Base-by-base conservation (phyloP, 2,888 invertebrate genomes). In the Panzeria rudis region DNA sequence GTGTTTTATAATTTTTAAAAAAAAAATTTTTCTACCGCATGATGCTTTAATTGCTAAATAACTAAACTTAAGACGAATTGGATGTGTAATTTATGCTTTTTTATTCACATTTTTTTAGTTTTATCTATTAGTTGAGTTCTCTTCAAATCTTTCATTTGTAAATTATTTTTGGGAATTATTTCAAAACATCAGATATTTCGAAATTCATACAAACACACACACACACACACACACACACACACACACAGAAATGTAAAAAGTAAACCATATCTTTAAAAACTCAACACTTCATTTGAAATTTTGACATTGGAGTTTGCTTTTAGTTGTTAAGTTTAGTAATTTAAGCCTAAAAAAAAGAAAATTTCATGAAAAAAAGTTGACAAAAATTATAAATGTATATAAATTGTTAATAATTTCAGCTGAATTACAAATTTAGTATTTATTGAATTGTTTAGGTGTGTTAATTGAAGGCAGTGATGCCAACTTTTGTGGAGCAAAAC, bases 181-280 rank as follows among this genome's bases (percentile, higher is more conserved):
- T 84, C 54, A 61, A 71, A 81, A 75, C 61, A 64, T 64, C 62
- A 35, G 32, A 64, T 54, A 72, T 73, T 73, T 86, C 85, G 78
- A 86, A 84, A 88, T 86, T 84, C 87, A 86, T 86, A 89, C 89
- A 89, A 9, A 15, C 44, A 44, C n/a, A 15, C 89, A 89, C 89
- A 88, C 89, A 89, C 89, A 89, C 88, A 89, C 38, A 41, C 38
- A 41, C 38, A 41, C 38, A 13, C 13, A 41, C 89, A 89, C 89
- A 89, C 89, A 89, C 89, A 89, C 88, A 89, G 88, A 89, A 89
- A 89, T 89, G 87, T 88, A 88, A 89, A 88, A 87, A 85, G 38
- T 17, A 50, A 38, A n/a, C 17, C 1, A 59, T 44, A 4, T 56
- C 69, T 54, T 52, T 9, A 44, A 69, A 59, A 62, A 78, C 29